Evolutionary conservation across 2,888 invertebrate genomes (phyloP).

Genomic region (Microctonus brassicae): DNA sequence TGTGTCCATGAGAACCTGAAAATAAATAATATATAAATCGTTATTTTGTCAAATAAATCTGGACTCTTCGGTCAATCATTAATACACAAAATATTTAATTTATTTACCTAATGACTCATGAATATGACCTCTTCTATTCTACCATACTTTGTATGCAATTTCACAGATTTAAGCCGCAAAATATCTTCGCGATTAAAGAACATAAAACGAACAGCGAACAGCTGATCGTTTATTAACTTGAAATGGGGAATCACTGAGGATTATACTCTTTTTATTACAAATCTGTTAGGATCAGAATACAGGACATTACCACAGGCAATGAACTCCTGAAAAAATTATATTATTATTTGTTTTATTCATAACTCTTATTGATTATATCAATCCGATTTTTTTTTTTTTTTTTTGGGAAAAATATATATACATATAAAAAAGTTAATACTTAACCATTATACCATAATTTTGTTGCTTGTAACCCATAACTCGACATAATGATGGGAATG

Average conservation of each 20-base stretch:
- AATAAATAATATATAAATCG: neutral
- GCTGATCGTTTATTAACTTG: too few species aligned
- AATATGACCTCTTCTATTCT: conserved; percentile 94
- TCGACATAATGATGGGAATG: conserved; percentile 90
- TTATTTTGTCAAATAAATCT: neutral
- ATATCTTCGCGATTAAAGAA: too few species aligned
- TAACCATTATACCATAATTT: too few species aligned
- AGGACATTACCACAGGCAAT: too few species aligned
- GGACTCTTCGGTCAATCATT: neutral
- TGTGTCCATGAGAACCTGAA: conserved; percentile 96
- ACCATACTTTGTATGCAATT: conserved; percentile 93
- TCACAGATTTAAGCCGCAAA: too few species aligned
- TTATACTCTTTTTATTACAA: too few species aligned
- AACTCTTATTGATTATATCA: neutral
- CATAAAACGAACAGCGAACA: too few species aligned
- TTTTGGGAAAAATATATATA: too few species aligned
- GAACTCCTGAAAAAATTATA: too few species aligned
- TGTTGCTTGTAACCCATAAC: conserved; percentile 83
- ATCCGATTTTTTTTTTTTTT: too few species aligned
- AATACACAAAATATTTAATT: conserved; percentile 11
- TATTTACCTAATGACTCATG: conserved; percentile 86
- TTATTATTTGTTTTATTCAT: neutral
- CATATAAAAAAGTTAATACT: neutral
- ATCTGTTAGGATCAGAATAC: too few species aligned
- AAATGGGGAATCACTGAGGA: too few species aligned